phyloP scores from a whole-genome alignment of 2,797 vertebrate species.

The Platyrinchus mystaceus region DNA sequence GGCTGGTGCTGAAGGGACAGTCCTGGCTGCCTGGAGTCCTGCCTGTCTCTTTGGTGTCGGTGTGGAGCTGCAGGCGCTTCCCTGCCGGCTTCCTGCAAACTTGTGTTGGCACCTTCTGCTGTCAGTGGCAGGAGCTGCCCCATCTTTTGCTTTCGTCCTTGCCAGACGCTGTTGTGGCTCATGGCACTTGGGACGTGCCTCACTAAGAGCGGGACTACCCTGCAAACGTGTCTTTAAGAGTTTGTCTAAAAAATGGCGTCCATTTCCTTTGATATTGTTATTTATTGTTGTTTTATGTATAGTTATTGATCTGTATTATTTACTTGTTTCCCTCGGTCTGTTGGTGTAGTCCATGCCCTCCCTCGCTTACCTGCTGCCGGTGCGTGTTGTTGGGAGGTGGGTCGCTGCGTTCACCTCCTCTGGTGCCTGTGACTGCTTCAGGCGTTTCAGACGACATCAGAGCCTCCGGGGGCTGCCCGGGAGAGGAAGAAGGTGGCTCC shows the following conservation, averaged over 20 bases:
- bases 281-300: neutral
- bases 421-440: neutral
- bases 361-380: accelerated
- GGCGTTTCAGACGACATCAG: neutral
- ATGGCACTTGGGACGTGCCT: accelerated
- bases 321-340: neutral
- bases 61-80: neutral
- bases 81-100: neutral
- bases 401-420: neutral
- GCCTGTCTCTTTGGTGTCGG: accelerated
- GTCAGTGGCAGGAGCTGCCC: neutral
- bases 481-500: neutral
- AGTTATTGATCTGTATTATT: neutral
- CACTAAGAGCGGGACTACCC: accelerated
- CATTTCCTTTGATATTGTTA: neutral
- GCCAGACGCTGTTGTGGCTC: neutral
- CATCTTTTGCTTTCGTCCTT: neutral
- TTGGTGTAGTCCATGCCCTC: neutral
- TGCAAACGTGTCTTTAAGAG: neutral
- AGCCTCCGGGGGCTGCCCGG: neutral
- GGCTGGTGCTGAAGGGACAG: neutral
- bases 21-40: neutral
- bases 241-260: neutral
- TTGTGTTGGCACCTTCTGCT: accelerated
- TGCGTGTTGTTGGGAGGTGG: accelerated